Evolutionary conservation across 2,113 vertebrate genomes (phyloP).

Genomic region (Macquaria ambigua): DNA sequence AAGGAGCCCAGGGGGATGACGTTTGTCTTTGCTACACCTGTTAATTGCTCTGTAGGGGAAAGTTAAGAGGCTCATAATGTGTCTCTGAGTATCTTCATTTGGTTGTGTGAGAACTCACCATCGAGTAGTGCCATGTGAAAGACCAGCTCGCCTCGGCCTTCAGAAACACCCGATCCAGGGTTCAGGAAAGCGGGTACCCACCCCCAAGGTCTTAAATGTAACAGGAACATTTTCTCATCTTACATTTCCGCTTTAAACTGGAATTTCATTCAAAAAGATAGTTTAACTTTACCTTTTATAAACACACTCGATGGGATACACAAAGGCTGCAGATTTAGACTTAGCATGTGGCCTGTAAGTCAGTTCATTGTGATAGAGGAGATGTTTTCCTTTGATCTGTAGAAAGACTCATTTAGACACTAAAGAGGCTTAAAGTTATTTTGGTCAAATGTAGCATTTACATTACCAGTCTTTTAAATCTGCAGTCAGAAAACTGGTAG

Average conservation of each 20-base stretch:
- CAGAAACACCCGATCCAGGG: slow-evolving; percentile 55
- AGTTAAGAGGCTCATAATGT: not conserved
- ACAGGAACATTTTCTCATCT: rapidly evolving
- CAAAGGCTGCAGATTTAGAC: slow-evolving; percentile 43
- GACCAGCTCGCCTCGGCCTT: slow-evolving; percentile 69
- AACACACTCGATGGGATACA: slow-evolving; percentile 71
- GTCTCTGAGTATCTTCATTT: rapidly evolving
- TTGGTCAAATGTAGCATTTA: not conserved
- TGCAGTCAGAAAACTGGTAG: slow-evolving; percentile 65
- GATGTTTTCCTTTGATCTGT: slow-evolving; percentile 71
- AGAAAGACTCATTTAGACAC: not conserved
- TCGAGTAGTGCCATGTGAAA: slow-evolving; percentile 83
- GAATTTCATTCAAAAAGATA: not conserved
- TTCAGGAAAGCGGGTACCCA: slow-evolving; percentile 59
- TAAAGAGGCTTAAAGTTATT: rapidly evolving
- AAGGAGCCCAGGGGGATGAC: slow-evolving; percentile 82
- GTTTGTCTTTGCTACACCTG: slow-evolving; percentile 59
- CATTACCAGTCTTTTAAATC: slow-evolving; percentile 74
- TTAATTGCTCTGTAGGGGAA: slow-evolving; percentile 73
- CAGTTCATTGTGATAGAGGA: slow-evolving; percentile 73
- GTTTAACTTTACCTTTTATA: slow-evolving; percentile 62
- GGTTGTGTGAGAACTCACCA: slow-evolving; percentile 54
- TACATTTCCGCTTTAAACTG: not conserved
- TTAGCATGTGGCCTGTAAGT: slow-evolving; percentile 69
- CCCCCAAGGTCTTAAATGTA: slow-evolving; percentile 55